A percentile compares a stretch with the other conserved stretches of the same genome.
phyloP scores from a whole-genome alignment of 2,888 invertebrate species.

The Drosophila percnosoma region DNA sequence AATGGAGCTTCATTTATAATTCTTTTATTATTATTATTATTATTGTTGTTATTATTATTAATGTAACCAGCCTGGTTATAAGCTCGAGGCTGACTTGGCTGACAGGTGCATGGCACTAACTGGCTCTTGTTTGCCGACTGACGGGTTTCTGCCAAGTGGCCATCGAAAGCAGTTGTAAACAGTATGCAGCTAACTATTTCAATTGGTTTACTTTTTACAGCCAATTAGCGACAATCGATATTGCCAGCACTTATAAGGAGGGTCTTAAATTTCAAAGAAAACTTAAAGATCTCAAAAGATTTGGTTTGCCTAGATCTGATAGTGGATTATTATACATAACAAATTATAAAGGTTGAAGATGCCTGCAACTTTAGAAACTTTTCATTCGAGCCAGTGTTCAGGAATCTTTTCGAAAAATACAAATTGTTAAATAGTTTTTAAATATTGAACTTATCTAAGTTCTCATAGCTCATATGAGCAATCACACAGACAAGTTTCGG shows the following conservation, averaged over 20 bases:
- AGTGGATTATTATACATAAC: background rate
- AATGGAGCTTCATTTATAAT: slow-evolving; percentile 57
- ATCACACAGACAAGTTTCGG: background rate
- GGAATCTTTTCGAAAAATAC: background rate
- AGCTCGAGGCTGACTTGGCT: slow-evolving; percentile 3
- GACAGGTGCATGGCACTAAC: slow-evolving; percentile 19
- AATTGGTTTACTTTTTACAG: slow-evolving; percentile 19
- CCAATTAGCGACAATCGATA: slow-evolving; percentile 7
- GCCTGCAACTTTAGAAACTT: background rate
- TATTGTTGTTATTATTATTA: slow-evolving; percentile 6
- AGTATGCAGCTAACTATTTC: slow-evolving; percentile 11
- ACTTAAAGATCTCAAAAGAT: background rate
- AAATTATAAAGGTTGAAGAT: background rate
- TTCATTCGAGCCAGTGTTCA: background rate
- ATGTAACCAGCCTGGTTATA: slow-evolving; percentile 23
- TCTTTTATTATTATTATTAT: slow-evolving; percentile 18
- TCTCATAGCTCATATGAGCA: background rate
- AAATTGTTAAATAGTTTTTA: background rate
- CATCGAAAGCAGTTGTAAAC: slow-evolving; percentile 31
- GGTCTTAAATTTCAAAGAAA: background rate
- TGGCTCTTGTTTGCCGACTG: slow-evolving; percentile 4
- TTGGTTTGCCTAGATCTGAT: background rate
- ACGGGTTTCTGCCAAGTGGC: slow-evolving; percentile 10
- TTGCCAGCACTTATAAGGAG: background rate
- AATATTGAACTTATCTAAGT: background rate